These are phyloP conservation scores for Scarus forsteni DNA, from an alignment of 2,797 vertebrate genomes.

Conservation along the genomic window DNA sequence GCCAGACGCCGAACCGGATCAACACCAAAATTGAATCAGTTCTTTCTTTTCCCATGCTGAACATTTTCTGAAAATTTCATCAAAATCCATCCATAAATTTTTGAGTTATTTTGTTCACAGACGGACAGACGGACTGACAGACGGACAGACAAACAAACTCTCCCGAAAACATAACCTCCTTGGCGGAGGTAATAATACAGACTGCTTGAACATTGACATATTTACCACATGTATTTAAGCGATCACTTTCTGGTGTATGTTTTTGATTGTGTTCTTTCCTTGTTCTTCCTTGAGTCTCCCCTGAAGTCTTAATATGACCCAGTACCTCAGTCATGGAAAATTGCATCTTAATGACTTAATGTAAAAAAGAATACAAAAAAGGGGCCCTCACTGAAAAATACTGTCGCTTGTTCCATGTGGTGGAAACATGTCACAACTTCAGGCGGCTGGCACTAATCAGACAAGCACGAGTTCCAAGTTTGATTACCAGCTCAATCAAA, in stretches of 20 bases:
- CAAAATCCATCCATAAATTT: too few relatives aligned
- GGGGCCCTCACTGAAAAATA: constrained; percentile 26
- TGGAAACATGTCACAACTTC: constrained; percentile 50
- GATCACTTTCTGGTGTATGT: background rate
- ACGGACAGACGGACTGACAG: too few relatives aligned
- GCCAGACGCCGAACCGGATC: too few relatives aligned
- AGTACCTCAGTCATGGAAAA: constrained; percentile 23
- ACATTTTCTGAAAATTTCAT: too few relatives aligned
- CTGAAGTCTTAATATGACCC: constrained; percentile 7
- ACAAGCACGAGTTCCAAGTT: constrained; percentile 42
- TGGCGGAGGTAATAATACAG: too few relatives aligned
- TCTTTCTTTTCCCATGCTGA: too few relatives aligned
- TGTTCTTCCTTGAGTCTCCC: constrained; percentile 7
- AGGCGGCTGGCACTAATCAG: constrained; percentile 67
- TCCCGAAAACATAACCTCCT: too few relatives aligned
- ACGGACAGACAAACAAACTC: too few relatives aligned
- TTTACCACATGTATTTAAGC: too few relatives aligned
- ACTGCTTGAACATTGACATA: too few relatives aligned
- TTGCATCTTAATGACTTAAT: constrained; percentile 33
- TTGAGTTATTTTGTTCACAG: too few relatives aligned
- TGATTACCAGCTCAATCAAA: constrained; percentile 73
- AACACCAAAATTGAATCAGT: too few relatives aligned
- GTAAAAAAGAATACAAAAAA: constrained; percentile 33
- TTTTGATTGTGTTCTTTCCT: constrained; percentile 24
- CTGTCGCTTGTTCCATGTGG: constrained; percentile 54